A percentile compares a stretch with the other conserved stretches of the same genome.
phyloP scores from a whole-genome alignment of 35 echinoderm and acorn worm genomes.

The Amphiura filiformis region DNA sequence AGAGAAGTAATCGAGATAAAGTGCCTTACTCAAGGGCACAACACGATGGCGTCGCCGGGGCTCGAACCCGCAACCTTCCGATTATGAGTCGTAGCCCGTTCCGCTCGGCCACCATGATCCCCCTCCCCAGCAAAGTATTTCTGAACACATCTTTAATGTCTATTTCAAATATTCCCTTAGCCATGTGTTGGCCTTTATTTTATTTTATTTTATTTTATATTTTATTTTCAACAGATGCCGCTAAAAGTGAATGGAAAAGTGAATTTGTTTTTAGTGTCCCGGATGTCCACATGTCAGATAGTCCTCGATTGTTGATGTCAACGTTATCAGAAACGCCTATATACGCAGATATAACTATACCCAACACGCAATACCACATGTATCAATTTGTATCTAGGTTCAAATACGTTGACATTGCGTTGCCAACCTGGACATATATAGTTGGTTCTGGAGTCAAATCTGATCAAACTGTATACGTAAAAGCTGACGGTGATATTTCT shows the following conservation, averaged over 20 bases:
- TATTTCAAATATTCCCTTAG: too few species aligned
- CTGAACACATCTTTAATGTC: too few species aligned
- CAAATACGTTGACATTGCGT: neutral
- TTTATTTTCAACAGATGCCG: too few species aligned
- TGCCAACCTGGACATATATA: neutral
- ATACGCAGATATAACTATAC: neutral
- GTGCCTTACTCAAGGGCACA: too few species aligned
- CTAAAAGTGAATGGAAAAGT: neutral
- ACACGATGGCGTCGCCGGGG: too few species aligned
- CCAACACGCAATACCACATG: neutral
- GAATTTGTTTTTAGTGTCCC: neutral
- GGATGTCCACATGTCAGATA: neutral
- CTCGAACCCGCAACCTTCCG: too few species aligned
- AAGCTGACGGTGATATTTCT: neutral
- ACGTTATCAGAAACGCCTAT: neutral
- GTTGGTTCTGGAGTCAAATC: neutral
- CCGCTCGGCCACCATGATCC: too few species aligned
- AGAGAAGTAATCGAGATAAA: too few species aligned
- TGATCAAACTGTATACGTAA: neutral
- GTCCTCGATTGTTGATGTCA: neutral
- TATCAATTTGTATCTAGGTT: neutral
- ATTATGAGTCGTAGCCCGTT: too few species aligned
- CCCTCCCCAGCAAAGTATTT: too few species aligned
- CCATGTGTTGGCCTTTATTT: too few species aligned
- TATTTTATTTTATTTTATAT: too few species aligned